A percentile compares a stretch with the other conserved stretches of the same genome.
phyloP scores from a whole-genome alignment of 2,797 vertebrate species.

The Euphonia xanthogaster region DNA sequence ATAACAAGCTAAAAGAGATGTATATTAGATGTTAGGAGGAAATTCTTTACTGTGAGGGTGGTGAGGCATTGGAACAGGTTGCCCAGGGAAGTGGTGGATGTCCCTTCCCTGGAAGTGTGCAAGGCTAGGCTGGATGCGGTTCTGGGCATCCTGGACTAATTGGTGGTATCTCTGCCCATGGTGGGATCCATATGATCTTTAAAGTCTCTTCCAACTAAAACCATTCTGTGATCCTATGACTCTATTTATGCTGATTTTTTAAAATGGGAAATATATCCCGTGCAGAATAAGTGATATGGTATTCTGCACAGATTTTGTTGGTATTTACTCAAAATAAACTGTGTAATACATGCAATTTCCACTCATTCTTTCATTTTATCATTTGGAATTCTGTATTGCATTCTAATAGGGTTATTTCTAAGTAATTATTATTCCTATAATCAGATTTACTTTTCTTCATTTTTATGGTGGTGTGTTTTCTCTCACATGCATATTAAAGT shows the following conservation, averaged over 20 bases:
- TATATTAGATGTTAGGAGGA: not conserved
- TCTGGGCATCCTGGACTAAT: not conserved
- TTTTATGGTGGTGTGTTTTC: not conserved
- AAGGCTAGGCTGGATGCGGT: not conserved
- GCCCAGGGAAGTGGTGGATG: not conserved
- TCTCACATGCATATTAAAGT: not conserved
- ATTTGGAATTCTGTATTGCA: not conserved
- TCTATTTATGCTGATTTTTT: not conserved
- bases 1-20: not conserved
- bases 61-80: not conserved
- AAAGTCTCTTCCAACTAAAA: not conserved
- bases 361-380: not conserved
- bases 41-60: not conserved
- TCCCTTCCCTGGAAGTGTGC: not conserved
- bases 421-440: not conserved
- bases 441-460: not conserved
- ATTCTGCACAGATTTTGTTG: not conserved
- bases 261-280: not conserved
- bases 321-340: not conserved
- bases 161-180: rapidly evolving
- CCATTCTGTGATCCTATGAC: not conserved
- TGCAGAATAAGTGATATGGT: not conserved
- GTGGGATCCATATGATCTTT: not conserved
- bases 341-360: not conserved
- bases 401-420: not conserved